Conservation (phyloP, 2,113 vertebrate genomes). For the Calonectris borealis region DNA sequence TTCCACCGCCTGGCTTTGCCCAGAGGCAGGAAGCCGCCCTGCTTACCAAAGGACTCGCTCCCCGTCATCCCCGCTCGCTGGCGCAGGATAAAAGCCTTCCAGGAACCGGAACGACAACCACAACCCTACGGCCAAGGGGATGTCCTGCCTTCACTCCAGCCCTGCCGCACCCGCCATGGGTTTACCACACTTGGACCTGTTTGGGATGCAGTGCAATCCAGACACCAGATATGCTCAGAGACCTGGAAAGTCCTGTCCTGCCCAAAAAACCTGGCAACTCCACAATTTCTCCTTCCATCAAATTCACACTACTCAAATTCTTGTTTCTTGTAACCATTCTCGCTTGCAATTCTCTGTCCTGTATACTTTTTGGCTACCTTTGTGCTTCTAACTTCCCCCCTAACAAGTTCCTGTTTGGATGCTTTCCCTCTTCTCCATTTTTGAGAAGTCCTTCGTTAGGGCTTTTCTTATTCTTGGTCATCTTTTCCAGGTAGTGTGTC, state of each 20-base stretch:
- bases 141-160: background rate
- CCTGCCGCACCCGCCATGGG: accelerated
- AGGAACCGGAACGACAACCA: background rate
- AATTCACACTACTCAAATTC: background rate
- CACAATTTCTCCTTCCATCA: background rate
- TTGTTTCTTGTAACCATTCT: background rate
- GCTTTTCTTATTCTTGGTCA: background rate
- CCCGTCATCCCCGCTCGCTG: accelerated
- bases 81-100: background rate
- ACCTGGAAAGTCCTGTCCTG: background rate
- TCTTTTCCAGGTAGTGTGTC: background rate
- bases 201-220: background rate
- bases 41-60: background rate
- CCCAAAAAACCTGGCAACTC: background rate
- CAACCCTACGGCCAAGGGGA: background rate
- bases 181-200: background rate
- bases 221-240: background rate
- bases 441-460: background rate
- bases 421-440: background rate
- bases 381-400: background rate
- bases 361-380: background rate
- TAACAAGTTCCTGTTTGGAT: background rate
- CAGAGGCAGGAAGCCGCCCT: background rate
- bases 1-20: background rate
- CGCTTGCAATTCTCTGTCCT: background rate